These are phyloP conservation scores for Eurosta solidaginis DNA, from an alignment of 1,140 invertebrate genomes.

Conservation along the genomic window DNA sequence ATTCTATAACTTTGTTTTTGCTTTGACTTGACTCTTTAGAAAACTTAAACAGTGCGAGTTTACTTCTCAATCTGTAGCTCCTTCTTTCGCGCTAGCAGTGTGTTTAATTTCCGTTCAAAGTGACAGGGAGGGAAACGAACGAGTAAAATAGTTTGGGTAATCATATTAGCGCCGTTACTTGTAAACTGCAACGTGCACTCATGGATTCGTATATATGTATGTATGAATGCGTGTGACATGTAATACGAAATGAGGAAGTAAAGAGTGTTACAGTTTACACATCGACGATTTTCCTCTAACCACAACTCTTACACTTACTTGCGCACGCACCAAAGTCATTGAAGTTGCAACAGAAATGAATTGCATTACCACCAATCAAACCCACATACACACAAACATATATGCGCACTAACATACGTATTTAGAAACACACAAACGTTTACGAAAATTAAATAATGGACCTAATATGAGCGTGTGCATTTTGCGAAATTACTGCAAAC, in stretches of 20 bases:
- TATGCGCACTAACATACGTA: too few relatives aligned
- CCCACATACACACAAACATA: background rate
- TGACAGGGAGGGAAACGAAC: background rate
- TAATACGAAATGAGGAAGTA: background rate
- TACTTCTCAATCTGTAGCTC: background rate
- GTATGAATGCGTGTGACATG: background rate
- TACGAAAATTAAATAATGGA: background rate
- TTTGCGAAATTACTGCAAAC: background rate
- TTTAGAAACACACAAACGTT: too few relatives aligned
- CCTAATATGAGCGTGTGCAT: background rate
- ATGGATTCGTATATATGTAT: background rate
- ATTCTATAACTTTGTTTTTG: background rate
- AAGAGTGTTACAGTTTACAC: background rate
- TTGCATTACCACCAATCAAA: background rate
- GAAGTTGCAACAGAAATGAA: constrained; percentile 22
- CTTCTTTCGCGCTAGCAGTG: background rate
- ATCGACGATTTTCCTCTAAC: background rate
- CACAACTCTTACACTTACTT: background rate
- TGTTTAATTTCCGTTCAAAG: background rate
- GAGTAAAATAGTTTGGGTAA: background rate
- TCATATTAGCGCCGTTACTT: constrained; percentile 2
- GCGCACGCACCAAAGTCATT: background rate
- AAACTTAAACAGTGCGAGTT: too few relatives aligned
- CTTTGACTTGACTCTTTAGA: too few relatives aligned
- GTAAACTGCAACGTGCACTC: background rate